Evolutionary conservation across 2,113 vertebrate genomes (phyloP), one percentile per base, ranked within the genome.

Genomic region (Nibea albiflora): DNA sequence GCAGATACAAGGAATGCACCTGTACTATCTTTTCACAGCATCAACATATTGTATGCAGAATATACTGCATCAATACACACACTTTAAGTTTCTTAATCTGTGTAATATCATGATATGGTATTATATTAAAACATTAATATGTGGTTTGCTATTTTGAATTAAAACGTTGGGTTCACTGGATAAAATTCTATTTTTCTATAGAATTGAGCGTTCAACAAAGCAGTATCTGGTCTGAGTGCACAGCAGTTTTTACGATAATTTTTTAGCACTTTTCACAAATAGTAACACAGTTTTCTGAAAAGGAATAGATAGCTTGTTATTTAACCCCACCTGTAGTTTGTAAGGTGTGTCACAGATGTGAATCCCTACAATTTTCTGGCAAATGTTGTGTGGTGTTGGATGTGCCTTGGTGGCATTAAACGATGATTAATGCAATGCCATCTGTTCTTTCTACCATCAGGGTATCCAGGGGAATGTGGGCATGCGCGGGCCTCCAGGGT

Each of bases 391-490:
- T 39, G 35, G 6, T 75, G 22, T 16, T 57, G n/a, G n/a, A 16
- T 71, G n/a, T 20, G 28, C 49, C 16, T 63, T 52, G 53, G 28
- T 63, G 12, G 53, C 11, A 28, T 66, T 42, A 42, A 5, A 11
- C 35, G 11, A 31, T 71, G 28, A 61, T 64, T 24, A 50, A 24
- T 52, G 0, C 46, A n/a, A 20, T 44, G 28, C n/a, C 76, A 63
- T 3, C 56, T 78, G 10, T 77, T 73, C 47, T 5, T 19, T 80
- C 1, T 47, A 15, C 31, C 71, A 56, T 19, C 83, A 97, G 97
- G 97, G 97, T 20, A 94, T 95, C 19, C 94, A 94, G 0, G 97
- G 97, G 53, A 84, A 78, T 0, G 35, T 89, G 0, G 97, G 96
- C 0, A 93, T 95, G 90, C 95, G 95, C 0, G 97, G 97, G 64